A percentile compares a stretch with the other conserved stretches of the same genome.
phyloP scores from a whole-genome alignment of 1,140 invertebrate species.

The Bombyx mandarina region DNA sequence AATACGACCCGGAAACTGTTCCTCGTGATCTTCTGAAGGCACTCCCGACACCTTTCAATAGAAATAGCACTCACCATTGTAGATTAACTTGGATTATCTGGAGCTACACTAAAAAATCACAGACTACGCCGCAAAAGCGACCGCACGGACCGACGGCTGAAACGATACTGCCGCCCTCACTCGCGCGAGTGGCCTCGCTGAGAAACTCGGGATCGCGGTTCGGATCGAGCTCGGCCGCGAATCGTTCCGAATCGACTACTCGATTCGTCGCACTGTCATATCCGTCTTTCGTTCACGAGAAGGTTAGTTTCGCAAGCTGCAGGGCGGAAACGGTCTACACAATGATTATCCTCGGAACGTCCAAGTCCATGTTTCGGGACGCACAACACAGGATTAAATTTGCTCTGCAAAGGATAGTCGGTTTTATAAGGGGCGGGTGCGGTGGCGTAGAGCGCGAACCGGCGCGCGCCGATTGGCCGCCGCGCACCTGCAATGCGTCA shows the following conservation, averaged over 20 bases:
- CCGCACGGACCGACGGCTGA: slow-evolving; percentile 69
- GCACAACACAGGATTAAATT: slow-evolving; percentile 63
- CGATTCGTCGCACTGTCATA: slow-evolving; percentile 59
- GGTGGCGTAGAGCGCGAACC: slow-evolving; percentile 75
- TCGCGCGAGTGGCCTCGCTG: slow-evolving; percentile 65
- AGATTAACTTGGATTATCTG: slow-evolving; percentile 73
- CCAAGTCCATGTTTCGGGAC: slow-evolving; percentile 66
- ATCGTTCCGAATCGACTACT: slow-evolving; percentile 61
- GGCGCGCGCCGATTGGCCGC: slow-evolving; percentile 76
- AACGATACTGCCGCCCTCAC: slow-evolving; percentile 72
- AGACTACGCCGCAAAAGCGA: slow-evolving; percentile 68
- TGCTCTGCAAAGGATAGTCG: slow-evolving; percentile 66
- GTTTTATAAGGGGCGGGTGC: slow-evolving; percentile 69
- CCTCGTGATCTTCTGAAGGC: slow-evolving; percentile 34
- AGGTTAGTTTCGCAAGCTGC: slow-evolving; percentile 32
- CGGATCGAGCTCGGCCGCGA: slow-evolving; percentile 51
- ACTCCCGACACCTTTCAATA: slow-evolving; percentile 47
- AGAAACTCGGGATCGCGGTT: slow-evolving; percentile 59
- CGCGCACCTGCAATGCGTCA: slow-evolving; percentile 89
- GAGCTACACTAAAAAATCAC: slow-evolving; percentile 71
- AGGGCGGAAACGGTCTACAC: slow-evolving; percentile 37
- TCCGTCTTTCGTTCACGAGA: slow-evolving; percentile 43
- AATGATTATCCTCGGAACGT: slow-evolving; percentile 40
- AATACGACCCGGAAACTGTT: slow-evolving; percentile 47
- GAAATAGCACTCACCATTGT: slow-evolving; percentile 74